These are phyloP conservation scores for Cinara cedri DNA, from an alignment of 2,888 invertebrate genomes.

Conservation along the genomic window DNA sequence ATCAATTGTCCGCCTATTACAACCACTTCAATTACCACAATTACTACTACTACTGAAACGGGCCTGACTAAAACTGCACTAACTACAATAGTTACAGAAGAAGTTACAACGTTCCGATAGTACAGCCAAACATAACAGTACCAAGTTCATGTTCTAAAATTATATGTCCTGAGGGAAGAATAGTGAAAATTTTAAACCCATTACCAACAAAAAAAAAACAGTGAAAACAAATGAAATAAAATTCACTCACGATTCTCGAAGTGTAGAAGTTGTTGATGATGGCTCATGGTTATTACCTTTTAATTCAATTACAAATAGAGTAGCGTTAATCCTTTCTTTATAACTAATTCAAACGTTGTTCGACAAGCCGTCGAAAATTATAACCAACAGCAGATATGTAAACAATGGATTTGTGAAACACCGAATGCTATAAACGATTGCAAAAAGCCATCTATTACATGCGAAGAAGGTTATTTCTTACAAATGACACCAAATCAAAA, in stretches of 20 bases:
- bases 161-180: constrained; percentile 47
- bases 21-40: constrained; percentile 1
- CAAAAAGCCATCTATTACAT: constrained; percentile 29
- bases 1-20: constrained; percentile 65
- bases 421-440: constrained; percentile 7
- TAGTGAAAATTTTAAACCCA: constrained; percentile 42
- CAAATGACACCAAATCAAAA: constrained; percentile 44
- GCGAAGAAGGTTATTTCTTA: constrained; percentile 45
- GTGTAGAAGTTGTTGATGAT: constrained; percentile 24
- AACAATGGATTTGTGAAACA: constrained; percentile 50
- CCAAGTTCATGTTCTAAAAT: constrained; percentile 31
- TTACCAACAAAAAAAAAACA: constrained; percentile 2
- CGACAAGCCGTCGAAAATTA: constrained; percentile 24
- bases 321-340: constrained; percentile 45
- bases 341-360: constrained; percentile 18
- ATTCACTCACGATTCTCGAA: constrained; percentile 20
- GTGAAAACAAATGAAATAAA: constrained; percentile 30
- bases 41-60: constrained; percentile 2
- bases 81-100: constrained; percentile 12
- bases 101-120: background rate
- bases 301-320: constrained; percentile 41
- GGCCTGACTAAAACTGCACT: background rate
- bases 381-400: constrained; percentile 37
- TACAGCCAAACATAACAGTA: constrained; percentile 4
- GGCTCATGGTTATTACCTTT: constrained; percentile 47